phyloP scores from a whole-genome alignment of 2,888 invertebrate species.

The Cremastinae sp. region DNA sequence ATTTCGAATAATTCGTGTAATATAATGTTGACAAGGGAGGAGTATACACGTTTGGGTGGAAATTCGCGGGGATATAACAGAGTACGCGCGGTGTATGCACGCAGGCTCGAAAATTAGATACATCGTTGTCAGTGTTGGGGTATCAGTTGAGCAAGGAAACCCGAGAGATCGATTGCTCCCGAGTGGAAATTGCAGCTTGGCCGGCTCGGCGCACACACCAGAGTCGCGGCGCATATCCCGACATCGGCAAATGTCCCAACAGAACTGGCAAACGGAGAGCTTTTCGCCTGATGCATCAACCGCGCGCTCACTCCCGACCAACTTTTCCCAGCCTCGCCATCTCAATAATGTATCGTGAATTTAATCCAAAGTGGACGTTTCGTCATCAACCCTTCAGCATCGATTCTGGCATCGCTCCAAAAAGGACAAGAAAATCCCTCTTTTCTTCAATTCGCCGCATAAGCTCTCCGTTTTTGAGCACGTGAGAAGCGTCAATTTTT shows the following conservation, averaged over 20 bases:
- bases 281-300: constrained; percentile 46
- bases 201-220: constrained; percentile 9
- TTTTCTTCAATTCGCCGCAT: no score
- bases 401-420: no score
- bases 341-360: constrained; percentile 11
- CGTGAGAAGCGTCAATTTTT: no score
- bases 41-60: background rate
- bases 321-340: constrained; percentile 45
- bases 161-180: constrained; percentile 55
- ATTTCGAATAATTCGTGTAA: background rate
- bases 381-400: no score
- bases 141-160: constrained; percentile 50
- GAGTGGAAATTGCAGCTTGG: constrained; percentile 28
- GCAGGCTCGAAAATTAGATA: constrained; percentile 45
- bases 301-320: constrained; percentile 8
- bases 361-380: no score
- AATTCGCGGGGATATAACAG: background rate
- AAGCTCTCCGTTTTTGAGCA: no score
- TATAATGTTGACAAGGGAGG: background rate
- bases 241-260: background rate
- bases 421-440: no score
- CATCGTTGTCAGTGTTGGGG: constrained; percentile 39
- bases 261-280: background rate
- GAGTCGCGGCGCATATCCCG: constrained; percentile 27
- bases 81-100: background rate